Base-by-base conservation (phyloP, 2,113 vertebrate species). In the Puma concolor region DNA sequence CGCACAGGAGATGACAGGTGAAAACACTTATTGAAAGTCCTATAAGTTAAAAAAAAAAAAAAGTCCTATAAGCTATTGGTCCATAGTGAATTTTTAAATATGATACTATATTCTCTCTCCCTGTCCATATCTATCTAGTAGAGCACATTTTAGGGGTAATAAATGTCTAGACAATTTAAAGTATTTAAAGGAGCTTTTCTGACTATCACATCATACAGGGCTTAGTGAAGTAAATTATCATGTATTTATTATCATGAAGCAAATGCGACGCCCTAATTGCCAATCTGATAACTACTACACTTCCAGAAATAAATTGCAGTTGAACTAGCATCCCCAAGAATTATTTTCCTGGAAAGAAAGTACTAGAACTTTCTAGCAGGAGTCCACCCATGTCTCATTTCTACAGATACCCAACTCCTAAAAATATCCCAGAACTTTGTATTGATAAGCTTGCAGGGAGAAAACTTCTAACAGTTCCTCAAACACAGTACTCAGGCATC, bases 331-430 rank as follows among this genome's bases (percentile, higher is more conserved):
- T 41, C 33, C 72, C 79, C 54, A 83, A 31, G 60, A 82, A 92
- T 57, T 87, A 27, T 88, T 93, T 95, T 94, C 66, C 71, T 84
- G 33, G 36, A 93, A 90, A 86, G 36, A 83, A 96, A 63, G 48
- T 69, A 63, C 50, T 85, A 23, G 72, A 97, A 96, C 41, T 81
- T 94, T 95, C 66, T 85, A 89, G n/a, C 52, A 76, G 21, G n/a
- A 50, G 5, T 76, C 15, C 41, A 96, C 3, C 38, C 4, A 66
- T 81, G n/a, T 33, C 44, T 92, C 67, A 0, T 52, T 84, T 91
- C 63, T 74, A 16, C 29, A 91, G 48, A 88, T 69, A 31, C 15
- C 38, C 44, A 76, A 64, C 23, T 93, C 82, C 36, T 83, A 74
- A 84, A 88, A 88, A 69, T 60, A 12, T 27, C 25, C 57, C 44